Percentiles rank a stretch among this genome's conserved stretches.
Conservation (phyloP, 2,113 vertebrate genomes). For the Procapra przewalskii region DNA sequence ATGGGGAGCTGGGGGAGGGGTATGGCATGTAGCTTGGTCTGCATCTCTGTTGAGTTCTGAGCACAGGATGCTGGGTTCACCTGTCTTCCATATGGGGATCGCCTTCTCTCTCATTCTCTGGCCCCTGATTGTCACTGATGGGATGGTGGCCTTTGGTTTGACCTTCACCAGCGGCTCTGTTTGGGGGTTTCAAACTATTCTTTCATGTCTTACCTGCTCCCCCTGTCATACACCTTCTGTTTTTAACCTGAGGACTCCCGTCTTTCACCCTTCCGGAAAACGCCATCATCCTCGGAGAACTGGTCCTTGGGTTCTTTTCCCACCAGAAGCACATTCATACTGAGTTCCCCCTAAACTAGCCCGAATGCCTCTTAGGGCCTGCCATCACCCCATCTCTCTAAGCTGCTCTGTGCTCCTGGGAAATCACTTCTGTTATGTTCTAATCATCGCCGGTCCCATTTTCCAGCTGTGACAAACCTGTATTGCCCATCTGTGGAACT, state of each 20-base stretch:
- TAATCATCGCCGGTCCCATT: accelerated
- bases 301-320: background rate
- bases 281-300: accelerated
- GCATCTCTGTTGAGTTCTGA: background rate
- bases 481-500: accelerated
- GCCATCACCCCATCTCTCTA: accelerated
- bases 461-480: background rate
- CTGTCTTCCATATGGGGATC: accelerated
- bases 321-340: background rate
- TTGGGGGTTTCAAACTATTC: accelerated
- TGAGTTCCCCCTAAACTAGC: background rate
- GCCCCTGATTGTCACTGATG: background rate
- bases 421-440: background rate
- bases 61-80: accelerated
- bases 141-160: background rate
- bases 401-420: background rate
- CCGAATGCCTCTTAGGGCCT: accelerated
- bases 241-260: background rate
- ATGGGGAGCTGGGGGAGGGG: accelerated
- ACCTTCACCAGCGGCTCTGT: accelerated
- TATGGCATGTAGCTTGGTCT: accelerated
- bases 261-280: background rate
- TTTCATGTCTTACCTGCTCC: accelerated
- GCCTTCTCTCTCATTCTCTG: background rate
- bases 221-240: accelerated